Evolutionary conservation across 2,888 invertebrate species (phyloP).

Genomic region (Panzeria rudis): DNA sequence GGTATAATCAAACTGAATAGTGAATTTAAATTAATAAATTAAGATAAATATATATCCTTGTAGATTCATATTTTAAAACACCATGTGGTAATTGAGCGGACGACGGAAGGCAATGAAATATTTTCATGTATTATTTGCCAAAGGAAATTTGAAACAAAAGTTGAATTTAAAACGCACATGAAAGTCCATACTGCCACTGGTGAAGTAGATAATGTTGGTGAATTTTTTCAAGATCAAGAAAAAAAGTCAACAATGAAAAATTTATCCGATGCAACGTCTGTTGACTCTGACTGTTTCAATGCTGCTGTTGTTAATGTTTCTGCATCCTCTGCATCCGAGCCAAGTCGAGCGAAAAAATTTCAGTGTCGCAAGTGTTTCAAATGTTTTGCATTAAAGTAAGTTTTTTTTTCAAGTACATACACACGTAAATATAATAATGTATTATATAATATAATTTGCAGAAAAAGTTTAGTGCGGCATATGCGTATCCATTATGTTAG

Average conservation of each 20-base stretch:
- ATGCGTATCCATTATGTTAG: conserved; percentile 70
- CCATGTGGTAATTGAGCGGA: conserved; percentile 73
- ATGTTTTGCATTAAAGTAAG: conserved; percentile 79
- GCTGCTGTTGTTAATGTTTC: conserved; percentile 73
- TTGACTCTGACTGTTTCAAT: conserved; percentile 59
- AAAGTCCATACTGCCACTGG: conserved; percentile 75
- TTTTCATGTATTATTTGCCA: conserved; percentile 77
- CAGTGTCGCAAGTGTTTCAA: conserved; percentile 80
- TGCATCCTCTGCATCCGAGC: conserved; percentile 72
- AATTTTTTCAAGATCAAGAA: conserved; percentile 33
- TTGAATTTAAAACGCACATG: conserved; percentile 77
- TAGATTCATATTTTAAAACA: conserved; percentile 78
- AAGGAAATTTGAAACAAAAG: conserved; percentile 75
- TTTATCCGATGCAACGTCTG: conserved; percentile 18
- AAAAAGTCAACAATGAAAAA: neutral
- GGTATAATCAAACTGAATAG: conserved; percentile 64
- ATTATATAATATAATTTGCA: conserved; percentile 47
- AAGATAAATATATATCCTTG: conserved; percentile 22
- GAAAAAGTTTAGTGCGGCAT: conserved; percentile 74
- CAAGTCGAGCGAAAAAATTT: conserved; percentile 76
- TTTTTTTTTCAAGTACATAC: neutral
- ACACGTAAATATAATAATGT: neutral
- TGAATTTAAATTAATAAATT: neutral
- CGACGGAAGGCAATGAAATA: conserved; percentile 52
- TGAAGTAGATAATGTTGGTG: conserved; percentile 41